Percentiles rank a stretch among this genome's conserved stretches.
Conservation (phyloP, 1,140 invertebrate genomes). For the Meloidogyne floridensis region DNA sequence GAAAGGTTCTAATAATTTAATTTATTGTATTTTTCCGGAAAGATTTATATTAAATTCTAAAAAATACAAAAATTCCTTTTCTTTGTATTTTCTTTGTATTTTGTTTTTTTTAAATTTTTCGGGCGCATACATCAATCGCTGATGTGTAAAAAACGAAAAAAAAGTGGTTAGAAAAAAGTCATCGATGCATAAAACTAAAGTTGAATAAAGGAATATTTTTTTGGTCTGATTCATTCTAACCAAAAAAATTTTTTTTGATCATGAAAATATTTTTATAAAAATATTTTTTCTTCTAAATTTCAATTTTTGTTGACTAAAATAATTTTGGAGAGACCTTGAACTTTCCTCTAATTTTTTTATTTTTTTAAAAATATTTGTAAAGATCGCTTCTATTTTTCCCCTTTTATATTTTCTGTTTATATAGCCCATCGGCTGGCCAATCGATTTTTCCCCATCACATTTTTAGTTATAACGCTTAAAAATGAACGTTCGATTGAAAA, state of each 20-base stretch:
- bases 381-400: background rate
- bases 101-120: background rate
- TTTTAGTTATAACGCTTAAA: background rate
- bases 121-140: background rate
- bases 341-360: too few species aligned
- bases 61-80: too few species aligned
- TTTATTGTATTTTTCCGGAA: too few species aligned
- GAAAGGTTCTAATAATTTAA: background rate
- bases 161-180: background rate
- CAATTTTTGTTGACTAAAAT: background rate
- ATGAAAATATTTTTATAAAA: too few species aligned
- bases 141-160: background rate
- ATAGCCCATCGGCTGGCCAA: background rate
- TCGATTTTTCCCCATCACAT: background rate
- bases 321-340: background rate
- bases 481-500: background rate
- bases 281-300: background rate
- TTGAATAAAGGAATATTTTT: background rate
- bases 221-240: background rate
- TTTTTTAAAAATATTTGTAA: background rate
- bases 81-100: background rate
- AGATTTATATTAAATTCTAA: too few species aligned
- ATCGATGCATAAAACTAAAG: background rate
- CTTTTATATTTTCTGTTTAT: background rate
- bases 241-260: background rate